phyloP scores from a whole-genome alignment of 2,888 invertebrate species.

The Drosophila nr. medialis region DNA sequence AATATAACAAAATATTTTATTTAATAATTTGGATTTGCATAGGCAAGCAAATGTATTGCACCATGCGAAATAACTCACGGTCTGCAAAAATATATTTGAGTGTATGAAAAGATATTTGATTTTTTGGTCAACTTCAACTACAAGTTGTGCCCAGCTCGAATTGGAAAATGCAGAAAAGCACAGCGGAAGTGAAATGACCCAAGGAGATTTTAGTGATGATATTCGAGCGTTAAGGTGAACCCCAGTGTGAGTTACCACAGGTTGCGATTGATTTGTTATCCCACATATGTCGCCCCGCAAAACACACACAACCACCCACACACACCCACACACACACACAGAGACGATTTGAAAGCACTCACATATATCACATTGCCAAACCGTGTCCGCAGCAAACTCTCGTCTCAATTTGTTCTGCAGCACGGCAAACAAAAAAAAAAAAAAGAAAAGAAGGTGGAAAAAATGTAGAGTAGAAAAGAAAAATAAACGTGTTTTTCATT shows the following conservation, averaged over 20 bases:
- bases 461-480: background rate
- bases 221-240: conserved; percentile 14
- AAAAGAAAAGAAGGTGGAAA: background rate
- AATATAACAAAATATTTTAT: background rate
- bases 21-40: background rate
- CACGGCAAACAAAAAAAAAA: background rate
- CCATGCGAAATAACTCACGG: background rate
- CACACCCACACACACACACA: conserved; percentile 12
- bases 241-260: conserved; percentile 28
- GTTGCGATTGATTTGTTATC: conserved; percentile 73
- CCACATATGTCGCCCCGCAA: conserved; percentile 67
- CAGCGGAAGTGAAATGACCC: conserved; percentile 68
- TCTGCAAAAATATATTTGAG: background rate
- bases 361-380: conserved; percentile 53
- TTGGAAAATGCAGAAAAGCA: background rate
- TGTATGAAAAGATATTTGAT: background rate
- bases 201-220: conserved; percentile 36
- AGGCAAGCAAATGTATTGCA: background rate
- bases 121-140: conserved; percentile 2
- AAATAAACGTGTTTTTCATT: conserved; percentile 15
- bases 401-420: conserved; percentile 41
- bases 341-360: conserved; percentile 23
- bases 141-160: background rate
- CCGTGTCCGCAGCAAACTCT: conserved; percentile 38
- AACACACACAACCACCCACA: conserved; percentile 19